Base-by-base conservation (phyloP, 2,888 invertebrate genomes). In the Scaptodrosophila latifasciaeformis region DNA sequence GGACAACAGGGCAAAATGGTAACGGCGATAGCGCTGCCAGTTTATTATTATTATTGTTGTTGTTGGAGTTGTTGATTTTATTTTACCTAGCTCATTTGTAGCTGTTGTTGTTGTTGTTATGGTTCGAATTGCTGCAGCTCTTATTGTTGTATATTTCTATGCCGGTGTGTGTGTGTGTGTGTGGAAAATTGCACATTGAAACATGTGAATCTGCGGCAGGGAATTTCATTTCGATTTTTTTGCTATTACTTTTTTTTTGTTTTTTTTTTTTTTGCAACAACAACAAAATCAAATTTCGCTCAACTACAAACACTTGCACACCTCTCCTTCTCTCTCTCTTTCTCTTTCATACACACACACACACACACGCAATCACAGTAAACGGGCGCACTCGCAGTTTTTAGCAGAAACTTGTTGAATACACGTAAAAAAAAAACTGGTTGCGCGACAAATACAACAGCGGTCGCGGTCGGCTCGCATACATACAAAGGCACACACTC, bases 331-430 rank as follows among this genome's bases (percentile, higher is more conserved):
- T 10, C 42, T 40, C 42, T 49, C 42, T 45, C 58, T 39, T 15
- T 31, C 54, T 45, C 51, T 46, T 49, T 30, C 58, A 42, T 19
- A 51, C 39, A 54, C 48, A 50, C 18, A 47, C 34, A 51, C 39
- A 48, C 37, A 48, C 45, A 54, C 31, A 52, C 42, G 47, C 60
- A 64, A 48, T 43, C 55, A 63, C 34, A 13, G 12, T 31, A 31
- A 9, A 5, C 34, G 34, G 15, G 34, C 34, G 34, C 34, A 34
- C 34, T 24, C 53, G 53, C 64, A 61, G 51, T 65, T 65, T 66
- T 57, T 39, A 67, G 67, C 67, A 67, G 67, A 67, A 67, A 67
- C 67, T 67, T 67, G 67, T 67, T 67, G 67, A 67, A 67, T 65
- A 62, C 62, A 67, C 49, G 54, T 61, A 61, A 54, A 67, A 59